Percentiles rank a stretch among this genome's conserved stretches.
Conservation (phyloP, 2,113 vertebrate species). For the human (Homo sapiens) region DNA sequence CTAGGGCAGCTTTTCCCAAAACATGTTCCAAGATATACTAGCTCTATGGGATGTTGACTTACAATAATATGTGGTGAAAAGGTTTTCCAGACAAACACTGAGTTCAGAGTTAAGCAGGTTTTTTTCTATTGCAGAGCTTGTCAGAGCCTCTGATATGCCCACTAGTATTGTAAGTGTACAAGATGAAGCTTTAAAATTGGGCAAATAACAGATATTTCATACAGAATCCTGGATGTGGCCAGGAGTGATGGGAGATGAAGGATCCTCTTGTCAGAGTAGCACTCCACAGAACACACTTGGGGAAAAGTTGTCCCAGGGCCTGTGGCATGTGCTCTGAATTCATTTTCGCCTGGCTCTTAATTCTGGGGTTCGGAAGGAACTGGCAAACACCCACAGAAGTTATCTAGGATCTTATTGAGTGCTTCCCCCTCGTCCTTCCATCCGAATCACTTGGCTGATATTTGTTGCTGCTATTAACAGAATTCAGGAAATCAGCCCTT, state of each 20-base stretch:
- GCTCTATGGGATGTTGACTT: not conserved
- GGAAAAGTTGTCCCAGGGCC: not conserved
- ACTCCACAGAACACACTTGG: not conserved
- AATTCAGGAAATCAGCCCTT: conserved; percentile 19
- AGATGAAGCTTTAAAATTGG: not conserved
- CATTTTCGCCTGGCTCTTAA: not conserved
- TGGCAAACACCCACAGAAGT: fast-evolving
- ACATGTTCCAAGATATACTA: not conserved
- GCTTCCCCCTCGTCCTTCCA: not conserved
- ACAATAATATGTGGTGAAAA: not conserved
- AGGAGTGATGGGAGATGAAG: not conserved
- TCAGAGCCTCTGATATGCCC: not conserved
- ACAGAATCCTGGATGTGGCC: not conserved
- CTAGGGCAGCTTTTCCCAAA: not conserved
- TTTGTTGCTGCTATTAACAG: conserved; percentile 3
- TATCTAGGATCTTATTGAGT: not conserved
- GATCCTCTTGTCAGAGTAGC: not conserved
- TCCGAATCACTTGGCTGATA: not conserved
- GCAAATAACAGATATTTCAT: not conserved
- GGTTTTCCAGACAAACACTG: not conserved
- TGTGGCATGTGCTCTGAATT: not conserved
- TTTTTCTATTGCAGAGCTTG: not conserved
- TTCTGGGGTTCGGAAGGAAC: not conserved
- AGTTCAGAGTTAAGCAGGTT: not conserved
- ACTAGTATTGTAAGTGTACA: not conserved